Base-by-base conservation (phyloP, 2,113 vertebrate species). In the Litocranius walleri region DNA sequence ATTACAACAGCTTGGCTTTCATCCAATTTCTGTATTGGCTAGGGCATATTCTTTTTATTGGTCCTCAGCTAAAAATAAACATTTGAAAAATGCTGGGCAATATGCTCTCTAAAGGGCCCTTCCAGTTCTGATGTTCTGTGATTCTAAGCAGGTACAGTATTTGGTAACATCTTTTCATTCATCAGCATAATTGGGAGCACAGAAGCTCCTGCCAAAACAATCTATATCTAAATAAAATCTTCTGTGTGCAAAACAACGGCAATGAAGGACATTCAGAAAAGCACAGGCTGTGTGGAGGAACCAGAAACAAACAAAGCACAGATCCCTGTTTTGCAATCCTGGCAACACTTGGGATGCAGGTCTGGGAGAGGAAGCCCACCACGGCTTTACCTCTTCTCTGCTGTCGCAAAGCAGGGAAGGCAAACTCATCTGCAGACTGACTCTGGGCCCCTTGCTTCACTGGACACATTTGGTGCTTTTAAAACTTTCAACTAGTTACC, bases 141-240 rank as follows among this genome's bases (percentile, higher is more conserved):
- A 97, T 91, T 95, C 91, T 95, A 92, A 95, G 95, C 96, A 96
- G 97, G 96, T 97, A 59, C 81, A 95, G 89, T 94, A 96, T 90
- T 96, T 92, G 93, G 97, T 95, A 91, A 95, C 97, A 97, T 96
- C 95, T 97, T 97, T 96, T 95, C 97, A 98, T 94, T 97, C 95
- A 95, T 97, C 97, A 95, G 97, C 95, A 97, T 97, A 97, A 97
- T 93, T 97, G 94, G 94, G 91, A 97, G 57, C 6, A 3, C 78
- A 85, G 91, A 83, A 97, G 84, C 21, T 61, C 67, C 91, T 97
- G 96, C 97, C 98, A 96, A 97, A 96, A 90, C 80, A 90, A 89
- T 97, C 97, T 97, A 96, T 94, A 98, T 93, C 97, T 97, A 96
- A 97, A 95, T 97, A 98, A 97, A 98, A 98, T 96, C 95, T 96